Conservation (phyloP, 2,113 vertebrate genomes). For the Leptocoma aspasia region DNA sequence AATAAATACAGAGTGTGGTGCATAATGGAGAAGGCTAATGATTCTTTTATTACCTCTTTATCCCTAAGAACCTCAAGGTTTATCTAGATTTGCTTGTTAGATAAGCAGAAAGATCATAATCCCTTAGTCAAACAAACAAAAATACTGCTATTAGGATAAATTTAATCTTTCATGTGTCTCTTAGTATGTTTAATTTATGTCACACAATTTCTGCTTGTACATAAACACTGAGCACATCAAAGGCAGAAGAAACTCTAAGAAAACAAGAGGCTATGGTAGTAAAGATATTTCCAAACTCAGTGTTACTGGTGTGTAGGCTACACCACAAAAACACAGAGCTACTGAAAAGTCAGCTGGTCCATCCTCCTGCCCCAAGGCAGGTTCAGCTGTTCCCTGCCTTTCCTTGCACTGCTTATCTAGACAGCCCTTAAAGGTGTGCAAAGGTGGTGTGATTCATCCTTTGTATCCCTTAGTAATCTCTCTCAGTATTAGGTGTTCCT, state of each 20-base stretch:
- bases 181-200: not conserved
- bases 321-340: not conserved
- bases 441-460: not conserved
- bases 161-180: not conserved
- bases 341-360: not conserved
- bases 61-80: not conserved
- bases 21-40: not conserved
- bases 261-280: not conserved
- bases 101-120: not conserved
- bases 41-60: not conserved
- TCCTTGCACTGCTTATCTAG: not conserved
- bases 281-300: not conserved
- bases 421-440: not conserved
- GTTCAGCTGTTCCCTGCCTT: not conserved
- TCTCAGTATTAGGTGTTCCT: not conserved
- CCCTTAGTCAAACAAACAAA: not conserved
- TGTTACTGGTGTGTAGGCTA: not conserved
- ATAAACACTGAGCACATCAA: not conserved
- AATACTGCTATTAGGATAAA: not conserved
- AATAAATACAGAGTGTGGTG: not conserved
- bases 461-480: not conserved
- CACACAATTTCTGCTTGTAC: not conserved
- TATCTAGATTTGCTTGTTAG: not conserved
- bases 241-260: not conserved
- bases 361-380: not conserved